A percentile compares a stretch with the other conserved stretches of the same genome.
Conservation (phyloP, 2,113 vertebrate genomes). For the Entelurus aequoreus region DNA sequence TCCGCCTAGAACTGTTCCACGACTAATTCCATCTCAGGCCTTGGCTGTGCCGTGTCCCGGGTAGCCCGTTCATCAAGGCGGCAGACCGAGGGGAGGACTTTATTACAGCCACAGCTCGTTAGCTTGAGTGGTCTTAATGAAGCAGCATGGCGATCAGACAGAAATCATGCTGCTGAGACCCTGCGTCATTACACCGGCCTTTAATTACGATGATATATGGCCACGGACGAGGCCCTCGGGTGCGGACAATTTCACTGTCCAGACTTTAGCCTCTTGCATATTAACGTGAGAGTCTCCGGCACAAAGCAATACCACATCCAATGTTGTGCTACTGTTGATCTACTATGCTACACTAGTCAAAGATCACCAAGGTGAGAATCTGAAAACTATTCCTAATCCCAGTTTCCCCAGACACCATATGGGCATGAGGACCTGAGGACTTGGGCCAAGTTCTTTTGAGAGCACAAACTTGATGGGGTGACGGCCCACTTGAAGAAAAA, state of each 20-base stretch:
- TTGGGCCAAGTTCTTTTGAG: conserved; percentile 28
- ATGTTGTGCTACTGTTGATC: not conserved
- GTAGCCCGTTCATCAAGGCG: conserved; percentile 95
- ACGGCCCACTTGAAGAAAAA: conserved; percentile 22
- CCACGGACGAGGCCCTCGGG: conserved; percentile 60
- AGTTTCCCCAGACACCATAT: conserved; percentile 35
- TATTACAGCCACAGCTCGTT: conserved; percentile 99
- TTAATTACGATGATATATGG: conserved; percentile 99
- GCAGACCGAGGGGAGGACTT: conserved; percentile 96
- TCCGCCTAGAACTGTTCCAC: conserved; percentile 91
- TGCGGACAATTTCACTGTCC: conserved; percentile 75
- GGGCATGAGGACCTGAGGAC: conserved; percentile 24
- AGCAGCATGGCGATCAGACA: conserved; percentile 99
- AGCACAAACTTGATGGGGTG: conserved; percentile 32
- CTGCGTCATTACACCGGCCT: conserved; percentile 98
- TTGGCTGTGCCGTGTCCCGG: conserved; percentile 81
- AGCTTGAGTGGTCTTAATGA: conserved; percentile 99
- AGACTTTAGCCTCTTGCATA: conserved; percentile 64
- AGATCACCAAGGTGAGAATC: conserved; percentile 10
- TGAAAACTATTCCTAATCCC: conserved; percentile 17
- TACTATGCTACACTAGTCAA: not conserved
- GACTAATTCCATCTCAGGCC: conserved; percentile 77
- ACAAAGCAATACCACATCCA: not conserved
- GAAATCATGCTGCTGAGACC: conserved; percentile 99
- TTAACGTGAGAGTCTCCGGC: conserved; percentile 1